Evolutionary conservation across 2,113 vertebrate species (phyloP), one percentile per base, ranked within the genome.

Genomic region (Rhineura floridana): DNA sequence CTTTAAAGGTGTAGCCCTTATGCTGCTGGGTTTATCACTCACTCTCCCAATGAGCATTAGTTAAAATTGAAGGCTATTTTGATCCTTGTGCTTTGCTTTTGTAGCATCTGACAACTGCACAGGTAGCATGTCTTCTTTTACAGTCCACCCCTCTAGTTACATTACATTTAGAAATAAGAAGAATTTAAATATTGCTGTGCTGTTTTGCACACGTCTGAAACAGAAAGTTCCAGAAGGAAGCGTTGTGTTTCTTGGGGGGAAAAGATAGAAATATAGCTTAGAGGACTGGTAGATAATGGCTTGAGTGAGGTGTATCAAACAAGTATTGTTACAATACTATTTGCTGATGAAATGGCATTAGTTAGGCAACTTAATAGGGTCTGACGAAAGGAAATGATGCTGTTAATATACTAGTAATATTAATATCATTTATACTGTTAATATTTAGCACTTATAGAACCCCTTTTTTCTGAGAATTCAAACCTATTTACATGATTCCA

Each of bases 21-120:
- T 55, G 65, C 52, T 0, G 0, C 42, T 83, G 44, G 46, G 69
- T n/a, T 65, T n/a, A 79, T 2, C 1, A 15, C 28, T 33, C n/a
- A 1, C 36, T 62, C 67, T 67, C 48, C 76, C 23, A 10, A 21
- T 3, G 7, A 36, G 87, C 19, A 28, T 25, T 28, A 65, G 28
- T 44, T 65, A 42, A 67, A 69, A 39, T 30, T 25, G n/a, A 39
- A 79, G 46, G 2, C 62, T 39, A 19, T 39, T 52, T 36, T 19
- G 2, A 78, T 65, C 44, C 11, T 77, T 23, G 4, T 15, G 13
- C n/a, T 15, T 19, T 65, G 19, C 6, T 25, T 3, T 62, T 77
- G 8, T 17, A 23, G 63, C 30, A 6, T 82, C 48, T 65, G 69
- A 12, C 30, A 7, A 36, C 6, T 19, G 5, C 13, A 48, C 21